A percentile compares a stretch with the other conserved stretches of the same genome.
Conservation (phyloP, 2,797 vertebrate species). For the Pangasius sanitwongsei region DNA sequence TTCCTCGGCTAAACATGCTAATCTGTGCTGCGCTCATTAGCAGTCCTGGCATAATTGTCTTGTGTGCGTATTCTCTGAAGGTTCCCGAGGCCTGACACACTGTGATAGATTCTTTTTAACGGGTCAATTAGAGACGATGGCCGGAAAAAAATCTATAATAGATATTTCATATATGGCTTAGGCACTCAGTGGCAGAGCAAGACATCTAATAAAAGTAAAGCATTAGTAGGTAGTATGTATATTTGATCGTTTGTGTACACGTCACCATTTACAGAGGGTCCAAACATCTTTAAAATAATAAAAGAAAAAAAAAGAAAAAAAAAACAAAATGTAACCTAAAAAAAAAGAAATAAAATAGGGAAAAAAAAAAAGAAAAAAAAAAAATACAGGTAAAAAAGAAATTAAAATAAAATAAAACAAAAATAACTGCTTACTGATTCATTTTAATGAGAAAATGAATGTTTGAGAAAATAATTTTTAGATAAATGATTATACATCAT, state of each 20-base stretch:
- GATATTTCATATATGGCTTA: background rate
- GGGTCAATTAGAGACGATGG: constrained; percentile 28
- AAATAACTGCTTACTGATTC: background rate
- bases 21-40: constrained; percentile 27
- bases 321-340: background rate
- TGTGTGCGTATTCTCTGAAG: constrained; percentile 20
- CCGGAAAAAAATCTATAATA: background rate
- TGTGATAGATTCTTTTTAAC: constrained; percentile 25
- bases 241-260: background rate
- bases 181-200: background rate
- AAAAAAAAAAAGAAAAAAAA: background rate
- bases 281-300: background rate
- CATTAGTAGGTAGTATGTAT: background rate
- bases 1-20: constrained; percentile 32
- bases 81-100: constrained; percentile 21
- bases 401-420: background rate
- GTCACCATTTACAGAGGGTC: background rate
- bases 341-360: background rate
- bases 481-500: background rate
- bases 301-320: background rate
- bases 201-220: background rate
- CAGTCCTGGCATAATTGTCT: constrained; percentile 26
- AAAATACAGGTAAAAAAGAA: background rate
- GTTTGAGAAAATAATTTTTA: background rate
- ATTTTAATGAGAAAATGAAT: background rate